Percentiles rank a stretch among this genome's conserved stretches.
Conservation (phyloP, 2,797 vertebrate genomes). For the Halcyon chelicuti region DNA sequence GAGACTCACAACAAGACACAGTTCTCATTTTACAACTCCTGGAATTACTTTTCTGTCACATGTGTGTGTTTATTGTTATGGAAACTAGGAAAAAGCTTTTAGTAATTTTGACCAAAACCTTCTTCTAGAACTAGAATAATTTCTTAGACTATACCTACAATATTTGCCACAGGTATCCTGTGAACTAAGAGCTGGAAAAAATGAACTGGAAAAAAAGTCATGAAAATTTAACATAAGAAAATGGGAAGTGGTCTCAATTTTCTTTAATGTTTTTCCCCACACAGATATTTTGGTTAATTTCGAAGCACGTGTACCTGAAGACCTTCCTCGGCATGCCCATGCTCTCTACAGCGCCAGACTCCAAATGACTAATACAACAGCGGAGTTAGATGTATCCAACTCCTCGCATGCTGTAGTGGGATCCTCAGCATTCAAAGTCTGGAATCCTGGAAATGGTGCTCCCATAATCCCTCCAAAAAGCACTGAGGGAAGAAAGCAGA, state of each 20-base stretch:
- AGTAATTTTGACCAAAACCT: background rate
- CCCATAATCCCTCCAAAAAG: background rate
- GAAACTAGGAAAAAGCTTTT: background rate
- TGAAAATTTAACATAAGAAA: background rate
- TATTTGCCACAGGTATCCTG: no score
- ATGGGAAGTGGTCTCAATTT: background rate
- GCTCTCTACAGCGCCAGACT: background rate
- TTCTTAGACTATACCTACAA: background rate
- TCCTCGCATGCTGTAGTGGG: background rate
- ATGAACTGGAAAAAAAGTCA: background rate
- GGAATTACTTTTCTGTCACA: background rate
- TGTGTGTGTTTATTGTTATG: background rate
- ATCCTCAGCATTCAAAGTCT: background rate
- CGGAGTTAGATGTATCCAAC: background rate
- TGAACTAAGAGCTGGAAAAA: background rate
- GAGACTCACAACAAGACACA: fast-evolving
- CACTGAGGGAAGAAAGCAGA: background rate
- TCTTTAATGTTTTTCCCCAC: background rate
- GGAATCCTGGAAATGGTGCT: background rate
- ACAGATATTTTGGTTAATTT: background rate
- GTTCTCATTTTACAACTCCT: background rate
- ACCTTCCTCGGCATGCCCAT: fast-evolving
- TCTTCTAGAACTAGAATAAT: background rate
- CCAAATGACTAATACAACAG: background rate
- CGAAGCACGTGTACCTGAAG: background rate